A percentile compares a stretch with the other conserved stretches of the same genome.
Evolutionary conservation across 2,113 vertebrate genomes (phyloP).

Genomic region (Aegotheles bennettii): DNA sequence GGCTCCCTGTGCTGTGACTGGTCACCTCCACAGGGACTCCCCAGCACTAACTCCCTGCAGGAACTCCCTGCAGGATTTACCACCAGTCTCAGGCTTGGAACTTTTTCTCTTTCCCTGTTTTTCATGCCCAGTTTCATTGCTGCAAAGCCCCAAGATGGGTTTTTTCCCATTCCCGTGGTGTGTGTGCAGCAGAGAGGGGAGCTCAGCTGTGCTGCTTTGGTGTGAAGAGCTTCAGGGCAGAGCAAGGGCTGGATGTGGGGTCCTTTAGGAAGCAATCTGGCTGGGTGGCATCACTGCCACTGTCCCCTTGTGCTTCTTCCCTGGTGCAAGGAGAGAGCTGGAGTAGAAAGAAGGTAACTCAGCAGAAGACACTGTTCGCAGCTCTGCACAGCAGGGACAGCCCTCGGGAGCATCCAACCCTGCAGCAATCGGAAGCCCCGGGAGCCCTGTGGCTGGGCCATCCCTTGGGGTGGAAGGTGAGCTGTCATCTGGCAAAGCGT

Average conservation of each 20-base stretch:
- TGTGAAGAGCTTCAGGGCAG: neutral
- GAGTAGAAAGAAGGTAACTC: neutral
- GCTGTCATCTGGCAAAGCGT: neutral
- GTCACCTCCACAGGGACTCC: neutral
- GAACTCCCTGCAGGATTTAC: neutral
- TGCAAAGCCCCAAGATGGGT: neutral
- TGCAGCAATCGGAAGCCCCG: accelerated
- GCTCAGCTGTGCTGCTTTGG: accelerated
- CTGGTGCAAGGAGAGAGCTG: accelerated
- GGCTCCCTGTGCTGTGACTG: accelerated
- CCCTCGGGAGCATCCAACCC: neutral
- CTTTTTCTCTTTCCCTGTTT: neutral
- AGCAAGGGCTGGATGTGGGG: neutral
- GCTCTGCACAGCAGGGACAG: neutral
- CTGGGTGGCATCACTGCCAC: neutral
- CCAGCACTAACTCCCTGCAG: too few relatives aligned
- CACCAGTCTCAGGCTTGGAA: neutral
- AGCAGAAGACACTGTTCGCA: neutral
- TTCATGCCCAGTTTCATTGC: neutral
- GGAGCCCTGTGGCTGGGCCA: accelerated
- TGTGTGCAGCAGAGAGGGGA: too few relatives aligned
- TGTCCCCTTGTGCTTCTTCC: neutral
- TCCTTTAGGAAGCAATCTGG: neutral
- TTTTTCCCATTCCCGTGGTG: neutral
- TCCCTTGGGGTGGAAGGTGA: neutral